A percentile compares a stretch with the other conserved stretches of the same genome.
Conservation (phyloP, 2,113 vertebrate genomes). For the Nothoprocta pentlandii region DNA sequence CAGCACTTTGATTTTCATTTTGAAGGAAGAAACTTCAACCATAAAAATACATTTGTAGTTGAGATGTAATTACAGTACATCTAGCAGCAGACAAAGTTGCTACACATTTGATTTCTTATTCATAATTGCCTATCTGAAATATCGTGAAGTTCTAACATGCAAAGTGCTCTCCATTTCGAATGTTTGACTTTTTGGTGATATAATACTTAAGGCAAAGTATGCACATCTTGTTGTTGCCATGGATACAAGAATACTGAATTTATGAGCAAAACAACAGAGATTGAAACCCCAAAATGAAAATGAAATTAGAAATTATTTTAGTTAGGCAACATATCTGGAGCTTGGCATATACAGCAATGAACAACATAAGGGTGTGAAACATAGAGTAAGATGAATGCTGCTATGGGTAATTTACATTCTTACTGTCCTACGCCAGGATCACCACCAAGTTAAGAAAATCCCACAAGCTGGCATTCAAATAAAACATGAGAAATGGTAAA, state of each 20-base stretch:
- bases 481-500: background rate
- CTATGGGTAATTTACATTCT: background rate
- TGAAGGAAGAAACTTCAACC: background rate
- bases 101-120: constrained; percentile 34
- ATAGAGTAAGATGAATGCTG: background rate
- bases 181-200: background rate
- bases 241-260: constrained; percentile 32
- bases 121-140: constrained; percentile 31
- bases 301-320: background rate
- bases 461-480: background rate
- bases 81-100: background rate
- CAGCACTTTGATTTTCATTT: constrained; percentile 20
- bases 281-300: constrained; percentile 36
- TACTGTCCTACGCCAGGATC: background rate
- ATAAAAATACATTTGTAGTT: background rate
- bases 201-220: constrained; percentile 34
- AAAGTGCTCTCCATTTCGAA: constrained; percentile 35
- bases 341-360: background rate
- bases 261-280: constrained; percentile 8
- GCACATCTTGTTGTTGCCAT: constrained; percentile 32
- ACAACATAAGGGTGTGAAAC: background rate
- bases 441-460: background rate
- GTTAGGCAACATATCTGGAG: background rate
- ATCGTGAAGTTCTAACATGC: background rate
- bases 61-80: constrained; percentile 11